phyloP scores from a whole-genome alignment of 2,888 invertebrate species.

The Ceratothoa steindachneri region DNA sequence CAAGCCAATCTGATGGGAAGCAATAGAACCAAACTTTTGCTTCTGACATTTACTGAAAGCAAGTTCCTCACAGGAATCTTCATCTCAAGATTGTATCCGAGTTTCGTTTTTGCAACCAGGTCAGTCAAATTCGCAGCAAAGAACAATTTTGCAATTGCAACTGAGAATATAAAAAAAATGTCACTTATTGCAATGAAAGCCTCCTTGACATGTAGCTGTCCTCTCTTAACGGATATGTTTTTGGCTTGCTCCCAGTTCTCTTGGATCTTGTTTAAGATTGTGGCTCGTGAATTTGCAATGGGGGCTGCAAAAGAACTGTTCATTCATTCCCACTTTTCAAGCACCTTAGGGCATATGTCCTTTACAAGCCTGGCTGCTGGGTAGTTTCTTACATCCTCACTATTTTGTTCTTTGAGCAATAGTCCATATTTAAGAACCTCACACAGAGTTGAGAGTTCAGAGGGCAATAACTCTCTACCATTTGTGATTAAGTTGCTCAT shows the following conservation, averaged over 20 bases:
- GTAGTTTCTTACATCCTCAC: neutral
- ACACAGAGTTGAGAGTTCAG: neutral
- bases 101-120: neutral
- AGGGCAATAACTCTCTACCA: neutral
- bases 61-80: neutral
- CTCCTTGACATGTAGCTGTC: neutral
- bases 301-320: neutral
- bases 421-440: neutral
- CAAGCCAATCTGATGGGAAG: neutral
- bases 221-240: neutral
- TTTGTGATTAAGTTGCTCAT: neutral
- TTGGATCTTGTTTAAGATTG: neutral
- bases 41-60: neutral
- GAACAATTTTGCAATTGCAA: neutral
- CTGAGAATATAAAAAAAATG: neutral
- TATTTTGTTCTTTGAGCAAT: neutral
- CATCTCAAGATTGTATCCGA: neutral
- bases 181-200: neutral
- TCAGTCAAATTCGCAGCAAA: neutral
- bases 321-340: neutral
- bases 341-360: neutral
- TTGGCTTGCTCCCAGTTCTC: neutral
- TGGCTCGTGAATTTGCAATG: neutral
- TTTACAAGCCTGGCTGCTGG: neutral
- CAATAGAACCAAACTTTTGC: neutral